Percentiles rank a stretch among this genome's conserved stretches.
Evolutionary conservation across 2,797 vertebrate genomes (phyloP).

Genomic region (Chelidonichthys spinosus): DNA sequence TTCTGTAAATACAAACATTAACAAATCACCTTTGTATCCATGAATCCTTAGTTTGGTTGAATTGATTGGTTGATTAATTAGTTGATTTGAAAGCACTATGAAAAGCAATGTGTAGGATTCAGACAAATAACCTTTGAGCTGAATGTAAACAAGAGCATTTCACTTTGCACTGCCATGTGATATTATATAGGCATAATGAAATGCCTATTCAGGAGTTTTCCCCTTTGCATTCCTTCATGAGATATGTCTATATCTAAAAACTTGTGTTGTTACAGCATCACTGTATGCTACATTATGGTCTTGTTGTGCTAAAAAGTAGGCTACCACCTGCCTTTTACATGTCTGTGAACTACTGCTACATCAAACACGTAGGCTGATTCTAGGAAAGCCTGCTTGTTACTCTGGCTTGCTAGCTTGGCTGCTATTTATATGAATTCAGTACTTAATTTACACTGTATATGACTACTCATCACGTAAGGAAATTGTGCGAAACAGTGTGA

Average conservation of each 20-base stretch:
- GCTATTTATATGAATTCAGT: constrained; percentile 22
- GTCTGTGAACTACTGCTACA: not conserved
- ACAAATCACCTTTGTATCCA: not conserved
- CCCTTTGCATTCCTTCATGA: not conserved
- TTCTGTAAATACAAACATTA: constrained; percentile 6
- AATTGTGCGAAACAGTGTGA: not conserved
- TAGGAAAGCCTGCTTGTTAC: constrained; percentile 17
- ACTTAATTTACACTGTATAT: not conserved
- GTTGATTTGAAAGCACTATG: not conserved
- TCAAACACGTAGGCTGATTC: not conserved
- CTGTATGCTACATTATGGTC: not conserved
- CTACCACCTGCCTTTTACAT: not conserved
- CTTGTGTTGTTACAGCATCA: not conserved
- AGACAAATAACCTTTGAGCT: not conserved
- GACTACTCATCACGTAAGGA: not conserved
- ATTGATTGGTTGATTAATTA: not conserved
- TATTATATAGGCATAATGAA: not conserved
- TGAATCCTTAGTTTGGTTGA: not conserved
- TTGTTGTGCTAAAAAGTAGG: not conserved
- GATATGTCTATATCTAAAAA: not conserved
- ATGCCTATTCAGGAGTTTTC: not conserved
- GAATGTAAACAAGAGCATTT: not conserved
- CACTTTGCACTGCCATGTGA: not conserved
- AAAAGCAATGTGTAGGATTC: not conserved
- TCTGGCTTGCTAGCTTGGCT: not conserved